A percentile compares a stretch with the other conserved stretches of the same genome.
Evolutionary conservation across 2,888 invertebrate genomes (phyloP).

Genomic region (Theristus sp.): DNA sequence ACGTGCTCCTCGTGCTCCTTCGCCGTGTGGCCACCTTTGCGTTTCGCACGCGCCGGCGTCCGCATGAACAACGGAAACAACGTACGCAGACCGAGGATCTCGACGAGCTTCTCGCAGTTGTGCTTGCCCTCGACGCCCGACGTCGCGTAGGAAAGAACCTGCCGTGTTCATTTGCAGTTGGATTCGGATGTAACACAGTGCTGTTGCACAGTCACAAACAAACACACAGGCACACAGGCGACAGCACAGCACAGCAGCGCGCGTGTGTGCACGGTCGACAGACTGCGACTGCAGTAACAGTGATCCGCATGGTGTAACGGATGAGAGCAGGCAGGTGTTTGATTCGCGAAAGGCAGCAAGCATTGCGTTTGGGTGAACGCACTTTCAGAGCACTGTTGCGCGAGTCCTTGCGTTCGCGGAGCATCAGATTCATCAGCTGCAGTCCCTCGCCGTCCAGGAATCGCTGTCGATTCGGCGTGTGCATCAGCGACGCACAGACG

Average conservation of each 20-base stretch:
- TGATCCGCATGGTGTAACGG: too few species aligned
- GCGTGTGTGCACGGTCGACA: too few species aligned
- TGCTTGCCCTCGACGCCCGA: constrained; percentile 77
- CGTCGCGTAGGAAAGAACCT: constrained; percentile 84
- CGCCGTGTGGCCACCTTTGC: constrained; percentile 35
- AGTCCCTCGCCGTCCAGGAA: constrained; percentile 90
- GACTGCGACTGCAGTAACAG: too few species aligned
- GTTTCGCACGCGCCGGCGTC: constrained; percentile 67
- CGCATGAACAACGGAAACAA: constrained; percentile 98
- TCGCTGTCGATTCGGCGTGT: constrained; percentile 58
- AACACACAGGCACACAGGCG: too few species aligned
- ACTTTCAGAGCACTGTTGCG: constrained; percentile 77
- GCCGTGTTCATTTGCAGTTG: too few species aligned
- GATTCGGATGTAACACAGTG: too few species aligned
- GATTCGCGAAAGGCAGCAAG: too few species aligned
- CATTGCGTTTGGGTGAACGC: too few species aligned
- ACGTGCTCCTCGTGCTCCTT: constrained; percentile 55
- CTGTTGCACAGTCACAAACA: too few species aligned
- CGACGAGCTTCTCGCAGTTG: constrained; percentile 82
- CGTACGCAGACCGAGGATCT: constrained; percentile 74
- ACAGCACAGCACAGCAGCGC: too few species aligned
- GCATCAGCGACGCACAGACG: constrained; percentile 75
- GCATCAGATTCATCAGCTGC: constrained; percentile 97
- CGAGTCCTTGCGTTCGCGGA: constrained; percentile 86
- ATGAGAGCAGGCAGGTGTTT: too few species aligned